Base-by-base conservation (phyloP, 2,113 vertebrate species). In the Oenanthe oenanthe region DNA sequence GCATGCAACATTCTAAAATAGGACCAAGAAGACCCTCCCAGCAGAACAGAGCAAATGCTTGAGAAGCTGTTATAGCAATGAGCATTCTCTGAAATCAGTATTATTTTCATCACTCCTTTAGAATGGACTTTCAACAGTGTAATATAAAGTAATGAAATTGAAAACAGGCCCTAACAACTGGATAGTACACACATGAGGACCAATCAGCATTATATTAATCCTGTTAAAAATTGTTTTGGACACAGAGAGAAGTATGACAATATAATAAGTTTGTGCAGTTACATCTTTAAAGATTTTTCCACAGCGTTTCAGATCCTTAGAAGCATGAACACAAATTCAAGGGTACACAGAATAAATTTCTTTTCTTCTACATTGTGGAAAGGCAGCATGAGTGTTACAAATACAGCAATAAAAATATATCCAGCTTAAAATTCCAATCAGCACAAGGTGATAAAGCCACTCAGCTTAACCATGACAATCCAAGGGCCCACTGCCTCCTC, bases 161-260 rank as follows among this genome's bases (percentile, higher is more conserved):
- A 80, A 96, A 97, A 65, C 96, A 96, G 92, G 85, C 87, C 74
- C 58, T 51, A 83, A 85, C 48, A 87, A 70, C 47, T 82, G 71
- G 31, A 73, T 77, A 81, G 71, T 32, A 75, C 21, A 48, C 0
- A 0, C 71, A 88, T 24, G 43, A 94, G 75, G 85, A 71, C 15
- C 19, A 65, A 56, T 50, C 48, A 71, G 51, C 29, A n/a, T 78
- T 67, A 26, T 6, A 90, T 10, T 77, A 15, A 83, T 40, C 43
- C 67, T 26, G 19, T 76, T 38, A 75, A 86, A 85, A 60, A 3
- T 19, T 45, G 34, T 2, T 92, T 67, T 45, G 63, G 63, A 56
- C 40, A 68, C 54, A 50, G 50, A 70, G 50, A 78, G 50, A 77
- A 95, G 38, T 31, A 68, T 40, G 54, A 70, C 62, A 68, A 75